Percentiles rank a stretch among this genome's conserved stretches.
phyloP scores from a whole-genome alignment of 2,113 vertebrate species.

The Cepphus grylle region DNA sequence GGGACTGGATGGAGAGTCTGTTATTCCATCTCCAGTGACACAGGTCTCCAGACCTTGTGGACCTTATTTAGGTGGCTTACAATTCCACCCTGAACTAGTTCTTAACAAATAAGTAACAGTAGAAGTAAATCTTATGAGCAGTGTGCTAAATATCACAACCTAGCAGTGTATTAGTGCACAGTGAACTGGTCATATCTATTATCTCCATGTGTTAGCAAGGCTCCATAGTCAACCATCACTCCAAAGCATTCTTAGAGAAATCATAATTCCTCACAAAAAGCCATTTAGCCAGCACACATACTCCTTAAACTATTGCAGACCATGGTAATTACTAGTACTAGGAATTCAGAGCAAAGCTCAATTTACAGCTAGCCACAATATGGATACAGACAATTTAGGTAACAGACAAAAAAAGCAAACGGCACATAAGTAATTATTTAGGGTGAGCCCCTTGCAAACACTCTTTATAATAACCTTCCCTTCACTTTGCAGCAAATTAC shows the following conservation, averaged over 20 bases:
- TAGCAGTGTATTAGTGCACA: not conserved
- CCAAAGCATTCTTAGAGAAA: not conserved
- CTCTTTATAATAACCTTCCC: not conserved
- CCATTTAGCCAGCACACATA: not conserved
- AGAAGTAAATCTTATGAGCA: not conserved
- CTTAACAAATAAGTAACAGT: not conserved
- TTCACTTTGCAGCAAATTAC: not conserved
- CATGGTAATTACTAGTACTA: not conserved
- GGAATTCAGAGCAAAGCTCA: not conserved
- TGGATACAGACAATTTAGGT: not conserved
- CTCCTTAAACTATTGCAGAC: not conserved
- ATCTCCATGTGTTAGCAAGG: not conserved
- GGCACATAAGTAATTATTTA: not conserved
- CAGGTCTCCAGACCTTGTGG: not conserved
- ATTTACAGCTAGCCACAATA: not conserved
- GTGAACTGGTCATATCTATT: constrained; percentile 19
- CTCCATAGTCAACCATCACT: not conserved
- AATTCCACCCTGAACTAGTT: not conserved
- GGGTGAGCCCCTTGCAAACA: not conserved
- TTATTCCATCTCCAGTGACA: not conserved
- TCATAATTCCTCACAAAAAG: not conserved
- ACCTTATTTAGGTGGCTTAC: not conserved
- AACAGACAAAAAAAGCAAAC: not conserved
- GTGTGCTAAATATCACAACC: not conserved
- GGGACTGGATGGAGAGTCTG: not conserved